These are phyloP conservation scores for Meiosimyza platycephala DNA, from an alignment of 2,888 invertebrate genomes.

Conservation along the genomic window DNA sequence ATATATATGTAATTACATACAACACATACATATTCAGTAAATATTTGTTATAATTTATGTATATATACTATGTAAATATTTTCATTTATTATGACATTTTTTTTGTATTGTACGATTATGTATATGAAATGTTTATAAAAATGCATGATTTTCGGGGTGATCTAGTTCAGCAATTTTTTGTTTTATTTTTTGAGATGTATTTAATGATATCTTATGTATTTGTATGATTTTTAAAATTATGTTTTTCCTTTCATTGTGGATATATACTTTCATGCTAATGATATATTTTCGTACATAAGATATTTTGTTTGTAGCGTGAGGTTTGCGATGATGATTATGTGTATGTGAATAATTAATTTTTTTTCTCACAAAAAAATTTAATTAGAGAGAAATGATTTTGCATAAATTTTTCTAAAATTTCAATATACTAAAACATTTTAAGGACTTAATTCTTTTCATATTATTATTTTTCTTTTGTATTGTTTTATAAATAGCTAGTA, in stretches of 20 bases:
- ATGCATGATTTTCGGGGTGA: slow-evolving; percentile 15
- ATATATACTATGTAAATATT: slow-evolving; percentile 32
- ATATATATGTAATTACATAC: slow-evolving; percentile 51
- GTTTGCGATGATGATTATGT: slow-evolving; percentile 20
- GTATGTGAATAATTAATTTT: not conserved
- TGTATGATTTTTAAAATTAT: slow-evolving; percentile 45
- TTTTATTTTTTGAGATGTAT: slow-evolving; percentile 36
- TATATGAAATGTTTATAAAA: not conserved
- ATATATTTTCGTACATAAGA: slow-evolving; percentile 2
- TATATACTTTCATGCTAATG: slow-evolving; percentile 19
- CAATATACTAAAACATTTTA: not conserved
- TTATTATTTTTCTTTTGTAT: slow-evolving; percentile 37
- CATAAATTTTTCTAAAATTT: slow-evolving; percentile 17
- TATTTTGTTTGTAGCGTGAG: slow-evolving; percentile 35
- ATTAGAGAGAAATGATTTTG: not conserved
- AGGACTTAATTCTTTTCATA: too few relatives aligned
- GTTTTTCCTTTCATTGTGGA: not conserved
- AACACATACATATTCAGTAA: slow-evolving; percentile 48
- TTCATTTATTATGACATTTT: slow-evolving; percentile 9
- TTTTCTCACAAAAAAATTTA: too few relatives aligned
- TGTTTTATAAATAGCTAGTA: slow-evolving; percentile 17
- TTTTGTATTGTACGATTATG: not conserved
- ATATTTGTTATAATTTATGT: slow-evolving; percentile 26
- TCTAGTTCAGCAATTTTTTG: slow-evolving; percentile 39
- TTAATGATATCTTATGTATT: slow-evolving; percentile 36